Evolutionary conservation across 2,797 vertebrate genomes (phyloP).

Genomic region (Dromococcyx pavoninus): DNA sequence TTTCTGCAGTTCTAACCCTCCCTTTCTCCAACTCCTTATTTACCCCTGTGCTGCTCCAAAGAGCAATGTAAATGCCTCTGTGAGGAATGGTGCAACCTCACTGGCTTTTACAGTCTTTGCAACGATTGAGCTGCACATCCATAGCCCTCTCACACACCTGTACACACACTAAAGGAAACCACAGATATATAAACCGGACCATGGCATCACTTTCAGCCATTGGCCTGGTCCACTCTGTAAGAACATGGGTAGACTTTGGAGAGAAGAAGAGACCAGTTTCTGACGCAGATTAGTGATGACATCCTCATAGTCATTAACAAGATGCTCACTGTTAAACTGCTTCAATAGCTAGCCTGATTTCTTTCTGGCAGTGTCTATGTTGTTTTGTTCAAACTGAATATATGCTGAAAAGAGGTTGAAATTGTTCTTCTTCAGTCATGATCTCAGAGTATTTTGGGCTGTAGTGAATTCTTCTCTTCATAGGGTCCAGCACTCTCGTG

Average conservation of each 20-base stretch:
- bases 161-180: neutral
- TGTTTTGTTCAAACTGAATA: neutral
- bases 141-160: fast-evolving
- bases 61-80: neutral
- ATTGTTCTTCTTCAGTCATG: neutral
- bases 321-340: neutral
- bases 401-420: neutral
- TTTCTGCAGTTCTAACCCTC: neutral
- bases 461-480: neutral
- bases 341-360: constrained; percentile 26
- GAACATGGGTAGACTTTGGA: neutral
- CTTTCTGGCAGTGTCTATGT: neutral
- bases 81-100: neutral
- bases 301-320: neutral
- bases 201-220: neutral
- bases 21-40: neutral
- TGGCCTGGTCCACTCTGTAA: fast-evolving
- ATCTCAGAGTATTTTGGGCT: neutral
- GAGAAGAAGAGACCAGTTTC: neutral
- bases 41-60: neutral
- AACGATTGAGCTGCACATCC: neutral
- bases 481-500: neutral
- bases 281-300: neutral
- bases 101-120: neutral
- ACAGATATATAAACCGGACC: neutral